These are phyloP conservation scores for Macrosteles quadrilineatus DNA, from an alignment of 1,140 invertebrate species.

Conservation along the genomic window DNA sequence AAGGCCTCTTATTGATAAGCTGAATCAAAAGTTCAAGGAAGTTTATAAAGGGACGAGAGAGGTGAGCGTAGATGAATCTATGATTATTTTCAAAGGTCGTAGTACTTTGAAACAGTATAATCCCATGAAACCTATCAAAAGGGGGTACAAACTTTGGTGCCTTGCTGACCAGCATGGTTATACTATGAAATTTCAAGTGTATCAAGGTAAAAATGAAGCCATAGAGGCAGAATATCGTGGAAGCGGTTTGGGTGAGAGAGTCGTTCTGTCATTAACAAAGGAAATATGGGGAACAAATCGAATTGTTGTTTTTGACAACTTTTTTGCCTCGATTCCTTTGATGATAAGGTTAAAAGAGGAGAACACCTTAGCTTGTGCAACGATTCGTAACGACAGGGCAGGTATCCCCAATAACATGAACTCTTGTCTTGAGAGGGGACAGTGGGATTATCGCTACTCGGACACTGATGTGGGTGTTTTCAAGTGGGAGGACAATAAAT, in stretches of 20 bases:
- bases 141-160: conserved; percentile 36
- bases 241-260: no score
- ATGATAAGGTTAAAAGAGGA: conserved; percentile 33
- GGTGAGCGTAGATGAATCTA: conserved; percentile 35
- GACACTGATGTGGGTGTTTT: conserved; percentile 28
- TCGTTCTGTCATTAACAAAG: conserved; percentile 32
- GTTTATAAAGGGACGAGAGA: conserved; percentile 31
- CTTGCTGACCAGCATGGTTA: conserved; percentile 33
- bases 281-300: conserved; percentile 18
- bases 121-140: no score
- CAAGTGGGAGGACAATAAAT: conserved; percentile 34
- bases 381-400: conserved; percentile 27
- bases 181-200: conserved; percentile 35
- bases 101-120: no score
- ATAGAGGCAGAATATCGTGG: conserved; percentile 14
- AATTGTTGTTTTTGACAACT: conserved; percentile 36
- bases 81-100: conserved; percentile 36
- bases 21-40: conserved; percentile 27
- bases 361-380: conserved; percentile 29
- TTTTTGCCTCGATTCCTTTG: conserved; percentile 34
- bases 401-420: conserved; percentile 24
- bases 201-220: conserved; percentile 36
- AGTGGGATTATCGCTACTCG: no score
- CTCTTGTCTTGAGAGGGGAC: conserved; percentile 21
- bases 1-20: conserved; percentile 22